phyloP scores from a whole-genome alignment of 1,140 invertebrate species.

The Hylyphantes graminicola region DNA sequence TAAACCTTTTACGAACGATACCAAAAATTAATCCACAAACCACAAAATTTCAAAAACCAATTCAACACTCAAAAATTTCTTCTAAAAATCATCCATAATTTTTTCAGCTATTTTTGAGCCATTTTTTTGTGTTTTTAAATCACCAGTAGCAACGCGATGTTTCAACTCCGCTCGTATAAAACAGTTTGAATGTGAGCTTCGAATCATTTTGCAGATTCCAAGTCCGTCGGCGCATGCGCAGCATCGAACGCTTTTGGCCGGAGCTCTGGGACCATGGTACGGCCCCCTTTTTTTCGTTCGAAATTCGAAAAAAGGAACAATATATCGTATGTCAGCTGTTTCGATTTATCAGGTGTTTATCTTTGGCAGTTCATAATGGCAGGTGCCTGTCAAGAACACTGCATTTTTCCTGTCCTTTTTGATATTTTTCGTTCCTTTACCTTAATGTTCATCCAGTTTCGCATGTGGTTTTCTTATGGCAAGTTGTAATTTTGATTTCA shows the following conservation, averaged over 20 bases:
- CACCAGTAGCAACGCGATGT: not conserved
- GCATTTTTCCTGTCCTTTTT: not conserved
- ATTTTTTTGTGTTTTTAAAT: too few species aligned
- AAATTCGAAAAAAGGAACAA: slow-evolving; percentile 24
- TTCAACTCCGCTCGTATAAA: slow-evolving; percentile 1
- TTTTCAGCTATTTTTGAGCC: too few species aligned
- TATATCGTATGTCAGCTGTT: slow-evolving; percentile 38
- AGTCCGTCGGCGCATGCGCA: slow-evolving; percentile 40
- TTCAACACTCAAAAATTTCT: too few species aligned
- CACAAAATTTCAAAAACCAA: too few species aligned
- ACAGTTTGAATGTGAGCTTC: slow-evolving; percentile 47
- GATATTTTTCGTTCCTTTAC: not conserved
- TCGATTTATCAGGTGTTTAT: slow-evolving; percentile 44
- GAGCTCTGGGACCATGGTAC: not conserved
- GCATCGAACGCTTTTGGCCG: slow-evolving; percentile 57
- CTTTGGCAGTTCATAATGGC: slow-evolving; percentile 22
- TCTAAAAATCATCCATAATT: too few species aligned
- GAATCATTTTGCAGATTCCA: slow-evolving; percentile 59
- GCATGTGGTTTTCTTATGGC: too few species aligned
- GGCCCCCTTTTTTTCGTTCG: not conserved
- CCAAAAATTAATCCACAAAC: too few species aligned
- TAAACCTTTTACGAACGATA: too few species aligned
- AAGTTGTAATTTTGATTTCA: too few species aligned
- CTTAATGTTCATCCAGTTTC: too few species aligned
- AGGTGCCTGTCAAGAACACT: slow-evolving; percentile 14